These are phyloP conservation scores for Geotrypetes seraphini DNA, from an alignment of 2,797 vertebrate genomes.

Conservation along the genomic window DNA sequence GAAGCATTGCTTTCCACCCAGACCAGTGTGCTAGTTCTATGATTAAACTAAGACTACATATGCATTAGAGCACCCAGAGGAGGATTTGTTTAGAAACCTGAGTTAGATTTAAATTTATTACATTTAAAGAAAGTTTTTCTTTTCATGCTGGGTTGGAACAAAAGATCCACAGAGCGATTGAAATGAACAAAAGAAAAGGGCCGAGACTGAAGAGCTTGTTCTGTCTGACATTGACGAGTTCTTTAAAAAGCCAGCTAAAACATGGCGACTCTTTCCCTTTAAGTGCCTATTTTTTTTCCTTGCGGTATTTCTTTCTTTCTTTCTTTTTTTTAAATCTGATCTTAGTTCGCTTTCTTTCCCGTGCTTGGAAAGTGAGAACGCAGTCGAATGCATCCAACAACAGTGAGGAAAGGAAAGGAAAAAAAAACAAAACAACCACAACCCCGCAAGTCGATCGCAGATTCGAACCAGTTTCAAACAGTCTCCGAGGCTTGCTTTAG, in stretches of 20 bases:
- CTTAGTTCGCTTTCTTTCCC: constrained; percentile 33
- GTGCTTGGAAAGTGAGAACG: constrained; percentile 29
- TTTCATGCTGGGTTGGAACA: constrained; percentile 68
- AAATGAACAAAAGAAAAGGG: constrained; percentile 59
- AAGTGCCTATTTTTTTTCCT: constrained; percentile 41
- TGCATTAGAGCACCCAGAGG: constrained; percentile 43
- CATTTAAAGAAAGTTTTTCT: constrained; percentile 64
- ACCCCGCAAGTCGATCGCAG: constrained; percentile 30
- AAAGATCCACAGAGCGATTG: constrained; percentile 56
- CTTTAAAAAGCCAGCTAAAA: constrained; percentile 41
- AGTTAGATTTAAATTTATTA: constrained; percentile 59
- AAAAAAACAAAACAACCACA: too few relatives aligned
- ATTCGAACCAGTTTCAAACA: constrained; percentile 14
- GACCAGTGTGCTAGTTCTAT: constrained; percentile 42
- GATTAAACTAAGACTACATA: constrained; percentile 47
- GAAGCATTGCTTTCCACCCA: constrained; percentile 40
- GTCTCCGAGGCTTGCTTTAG: too few relatives aligned
- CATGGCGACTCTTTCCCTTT: constrained; percentile 54
- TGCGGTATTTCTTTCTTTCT: constrained; percentile 6
- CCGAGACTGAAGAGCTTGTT: constrained; percentile 48
- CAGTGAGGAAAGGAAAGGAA: constrained; percentile 33
- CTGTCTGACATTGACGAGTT: constrained; percentile 53
- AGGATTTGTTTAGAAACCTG: constrained; percentile 57
- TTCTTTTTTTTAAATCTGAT: constrained; percentile 25
- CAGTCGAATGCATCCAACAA: constrained; percentile 45